Percentiles rank a stretch among this genome's conserved stretches.
Conservation (phyloP, 2,797 vertebrate genomes). For the Antrozous pallidus region DNA sequence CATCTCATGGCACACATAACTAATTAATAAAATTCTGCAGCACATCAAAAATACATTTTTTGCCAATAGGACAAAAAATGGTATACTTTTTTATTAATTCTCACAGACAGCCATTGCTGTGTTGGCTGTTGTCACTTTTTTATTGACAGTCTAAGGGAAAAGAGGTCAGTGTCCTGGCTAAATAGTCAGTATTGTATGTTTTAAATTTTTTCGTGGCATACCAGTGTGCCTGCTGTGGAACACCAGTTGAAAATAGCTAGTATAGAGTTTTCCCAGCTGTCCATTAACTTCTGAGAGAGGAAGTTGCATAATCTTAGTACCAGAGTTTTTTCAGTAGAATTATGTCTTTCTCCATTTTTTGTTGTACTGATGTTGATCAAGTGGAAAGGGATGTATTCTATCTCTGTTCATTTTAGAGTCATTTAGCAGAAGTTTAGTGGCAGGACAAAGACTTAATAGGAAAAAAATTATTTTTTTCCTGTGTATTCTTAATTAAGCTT, state of each 20-base stretch:
- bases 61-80: background rate
- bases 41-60: background rate
- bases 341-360: background rate
- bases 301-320: constrained; percentile 18
- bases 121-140: background rate
- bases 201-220: background rate
- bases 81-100: background rate
- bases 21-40: background rate
- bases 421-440: constrained; percentile 7
- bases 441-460: constrained; percentile 14
- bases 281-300: background rate
- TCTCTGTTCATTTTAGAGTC: background rate
- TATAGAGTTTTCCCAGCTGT: constrained; percentile 3
- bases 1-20: background rate
- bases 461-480: background rate
- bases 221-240: background rate
- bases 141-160: background rate
- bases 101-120: background rate
- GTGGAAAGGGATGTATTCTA: background rate
- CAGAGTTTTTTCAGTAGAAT: constrained; percentile 14
- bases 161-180: background rate
- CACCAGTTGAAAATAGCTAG: background rate
- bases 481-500: constrained; percentile 34
- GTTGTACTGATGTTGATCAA: background rate
- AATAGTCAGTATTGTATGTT: background rate